Evolutionary conservation across 2,797 vertebrate genomes (phyloP), one percentile per base, ranked within the genome.

Genomic region (Balearica regulorum): DNA sequence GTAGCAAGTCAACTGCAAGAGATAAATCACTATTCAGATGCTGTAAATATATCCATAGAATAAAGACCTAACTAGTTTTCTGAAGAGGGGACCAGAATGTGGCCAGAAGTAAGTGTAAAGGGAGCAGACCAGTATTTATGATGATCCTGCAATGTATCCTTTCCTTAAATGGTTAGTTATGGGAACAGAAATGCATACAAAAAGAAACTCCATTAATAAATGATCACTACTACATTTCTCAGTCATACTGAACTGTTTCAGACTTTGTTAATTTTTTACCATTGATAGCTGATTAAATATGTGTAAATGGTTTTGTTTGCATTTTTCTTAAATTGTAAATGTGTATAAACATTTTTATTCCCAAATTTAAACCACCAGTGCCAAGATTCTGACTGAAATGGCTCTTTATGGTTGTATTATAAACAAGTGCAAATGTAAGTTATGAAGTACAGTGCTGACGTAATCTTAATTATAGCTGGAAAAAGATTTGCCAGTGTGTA

Each of bases 281-380:
- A 33, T 25, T 37, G 72, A 48, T 43, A 75, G 65, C 71, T 94
- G 61, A 72, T 95, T 88, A 93, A 95, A 97, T 93, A 84, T 70
- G 86, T 87, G 60, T 76, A 96, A 93, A 95, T 83, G 69, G 79
- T 71, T 94, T 93, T 70, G 44, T 11, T 83, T 88, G 75, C 6
- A 41, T 71, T 92, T 87, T 93, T 92, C 70, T 97, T 95, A 90
- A 53, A 66, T 94, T 96, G 90, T 91, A 65, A 88, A 96, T 91
- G 72, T 84, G 77, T 82, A 93, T 71, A 96, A 97, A 95, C 85
- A 87, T 89, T 95, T 97, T 97, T 95, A 95, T 93, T 97, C 83
- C 69, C 73, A 68, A 93, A 87, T 97, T 97, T 93, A 95, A 94
- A 86, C 87, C 54, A 92, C 60, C 19, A 25, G 39, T 92, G 94